A percentile compares a stretch with the other conserved stretches of the same genome.
phyloP scores from a whole-genome alignment of 2,113 vertebrate species.

The Poeciliopsis prolifica region DNA sequence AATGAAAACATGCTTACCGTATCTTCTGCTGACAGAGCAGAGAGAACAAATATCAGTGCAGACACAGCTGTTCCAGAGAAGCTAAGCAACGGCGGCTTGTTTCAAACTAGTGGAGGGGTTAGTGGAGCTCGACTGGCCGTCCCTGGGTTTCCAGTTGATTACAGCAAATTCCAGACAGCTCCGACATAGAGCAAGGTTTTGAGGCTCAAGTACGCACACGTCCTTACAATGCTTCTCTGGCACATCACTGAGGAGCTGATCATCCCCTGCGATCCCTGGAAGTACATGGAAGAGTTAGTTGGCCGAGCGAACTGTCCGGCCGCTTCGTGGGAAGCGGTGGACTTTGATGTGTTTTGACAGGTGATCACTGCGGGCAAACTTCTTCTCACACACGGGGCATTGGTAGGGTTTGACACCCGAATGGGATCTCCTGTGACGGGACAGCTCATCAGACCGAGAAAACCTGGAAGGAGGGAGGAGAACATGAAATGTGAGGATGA shows the following conservation, averaged over 20 bases:
- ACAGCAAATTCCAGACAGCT: slow-evolving; percentile 45
- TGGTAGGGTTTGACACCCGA: slow-evolving; percentile 96
- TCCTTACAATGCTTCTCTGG: not conserved
- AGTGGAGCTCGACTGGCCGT: too few species aligned
- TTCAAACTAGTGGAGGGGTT: not conserved
- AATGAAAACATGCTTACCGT: slow-evolving; percentile 45
- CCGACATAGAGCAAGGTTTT: not conserved
- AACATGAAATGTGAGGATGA: not conserved
- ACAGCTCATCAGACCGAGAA: slow-evolving; percentile 93
- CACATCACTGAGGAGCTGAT: slow-evolving; percentile 23
- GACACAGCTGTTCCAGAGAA: slow-evolving; percentile 4
- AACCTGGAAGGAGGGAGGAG: slow-evolving; percentile 81
- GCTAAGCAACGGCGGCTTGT: slow-evolving; percentile 13
- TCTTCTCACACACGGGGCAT: slow-evolving; percentile 93
- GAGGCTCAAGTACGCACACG: not conserved
- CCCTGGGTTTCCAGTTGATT: slow-evolving; percentile 65
- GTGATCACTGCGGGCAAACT: slow-evolving; percentile 95
- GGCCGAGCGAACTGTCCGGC: slow-evolving; percentile 81
- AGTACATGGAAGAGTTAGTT: slow-evolving; percentile 75
- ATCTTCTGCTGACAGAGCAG: slow-evolving; percentile 26
- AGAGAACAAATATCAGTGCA: slow-evolving; percentile 36
- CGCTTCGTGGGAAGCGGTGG: slow-evolving; percentile 91
- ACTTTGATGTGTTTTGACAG: slow-evolving; percentile 97
- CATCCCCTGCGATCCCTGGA: slow-evolving; percentile 20
- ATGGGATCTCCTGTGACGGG: slow-evolving; percentile 92